phyloP scores from a whole-genome alignment of 2,797 vertebrate species.

The Halcyon chelicuti region DNA sequence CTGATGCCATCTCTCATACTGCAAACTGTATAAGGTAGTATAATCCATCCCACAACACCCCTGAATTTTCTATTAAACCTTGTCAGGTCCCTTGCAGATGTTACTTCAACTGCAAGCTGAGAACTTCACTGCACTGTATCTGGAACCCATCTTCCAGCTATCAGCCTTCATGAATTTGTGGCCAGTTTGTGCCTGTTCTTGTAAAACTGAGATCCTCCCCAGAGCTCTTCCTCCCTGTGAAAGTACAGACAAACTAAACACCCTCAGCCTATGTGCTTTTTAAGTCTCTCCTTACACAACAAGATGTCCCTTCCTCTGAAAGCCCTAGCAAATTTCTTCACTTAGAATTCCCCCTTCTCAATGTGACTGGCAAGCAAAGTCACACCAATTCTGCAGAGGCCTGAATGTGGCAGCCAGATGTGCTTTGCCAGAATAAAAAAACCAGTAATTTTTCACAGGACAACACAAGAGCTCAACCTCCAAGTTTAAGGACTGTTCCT shows the following conservation, averaged over 20 bases:
- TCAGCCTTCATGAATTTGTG: background rate
- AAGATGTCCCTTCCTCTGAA: background rate
- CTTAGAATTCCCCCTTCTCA: background rate
- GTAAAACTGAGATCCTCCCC: background rate
- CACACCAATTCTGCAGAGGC: background rate
- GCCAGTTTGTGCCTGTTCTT: background rate
- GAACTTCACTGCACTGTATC: background rate
- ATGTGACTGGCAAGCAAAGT: background rate
- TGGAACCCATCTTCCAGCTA: background rate
- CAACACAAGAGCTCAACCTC: background rate
- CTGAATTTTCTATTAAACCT: background rate
- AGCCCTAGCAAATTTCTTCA: background rate
- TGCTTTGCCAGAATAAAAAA: background rate
- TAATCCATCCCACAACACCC: background rate
- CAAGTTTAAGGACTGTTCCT: background rate
- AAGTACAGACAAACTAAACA: background rate
- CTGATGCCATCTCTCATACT: background rate
- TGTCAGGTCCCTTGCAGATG: background rate
- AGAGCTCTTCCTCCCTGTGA: background rate
- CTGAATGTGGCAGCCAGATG: fast-evolving
- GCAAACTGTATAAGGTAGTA: background rate
- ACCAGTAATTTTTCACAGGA: background rate
- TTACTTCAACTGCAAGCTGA: background rate
- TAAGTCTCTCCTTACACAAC: background rate
- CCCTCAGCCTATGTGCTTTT: background rate